phyloP scores from a whole-genome alignment of 2,797 vertebrate species.

The Eulemur mongoz region DNA sequence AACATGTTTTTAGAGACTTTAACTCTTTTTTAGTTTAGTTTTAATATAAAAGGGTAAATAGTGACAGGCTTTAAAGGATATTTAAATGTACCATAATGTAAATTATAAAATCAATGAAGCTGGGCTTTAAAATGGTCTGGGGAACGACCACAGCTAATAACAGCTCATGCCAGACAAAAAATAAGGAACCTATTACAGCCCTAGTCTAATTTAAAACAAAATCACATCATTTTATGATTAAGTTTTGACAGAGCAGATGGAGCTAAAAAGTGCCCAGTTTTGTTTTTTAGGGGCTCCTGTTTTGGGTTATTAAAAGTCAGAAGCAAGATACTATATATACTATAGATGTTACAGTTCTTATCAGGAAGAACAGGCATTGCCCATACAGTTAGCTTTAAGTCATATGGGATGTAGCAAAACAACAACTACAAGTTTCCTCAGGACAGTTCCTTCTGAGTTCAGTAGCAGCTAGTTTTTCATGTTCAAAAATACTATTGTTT shows the following conservation, averaged over 20 bases:
- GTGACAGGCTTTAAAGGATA: not conserved
- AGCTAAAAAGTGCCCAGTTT: not conserved
- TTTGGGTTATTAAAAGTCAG: not conserved
- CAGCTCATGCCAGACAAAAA: not conserved
- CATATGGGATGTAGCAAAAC: not conserved
- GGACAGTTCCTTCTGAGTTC: not conserved
- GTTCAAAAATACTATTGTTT: not conserved
- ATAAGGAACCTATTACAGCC: not conserved
- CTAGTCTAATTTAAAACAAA: not conserved
- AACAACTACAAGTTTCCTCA: not conserved
- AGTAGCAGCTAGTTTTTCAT: not conserved
- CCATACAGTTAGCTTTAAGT: not conserved
- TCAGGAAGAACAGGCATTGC: not conserved
- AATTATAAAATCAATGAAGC: not conserved
- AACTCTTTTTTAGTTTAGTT: slow-evolving; percentile 28
- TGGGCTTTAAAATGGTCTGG: not conserved
- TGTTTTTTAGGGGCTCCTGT: not conserved
- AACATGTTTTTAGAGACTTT: not conserved
- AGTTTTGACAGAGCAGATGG: not conserved
- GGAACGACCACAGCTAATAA: not conserved
- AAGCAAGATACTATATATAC: not conserved
- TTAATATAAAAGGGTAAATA: not conserved
- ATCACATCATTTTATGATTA: not conserved
- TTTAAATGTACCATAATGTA: not conserved
- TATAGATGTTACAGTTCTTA: not conserved